Percentiles rank a stretch among this genome's conserved stretches.
Evolutionary conservation across 2,888 invertebrate genomes (phyloP).

Genomic region (Tortricodes alternella): DNA sequence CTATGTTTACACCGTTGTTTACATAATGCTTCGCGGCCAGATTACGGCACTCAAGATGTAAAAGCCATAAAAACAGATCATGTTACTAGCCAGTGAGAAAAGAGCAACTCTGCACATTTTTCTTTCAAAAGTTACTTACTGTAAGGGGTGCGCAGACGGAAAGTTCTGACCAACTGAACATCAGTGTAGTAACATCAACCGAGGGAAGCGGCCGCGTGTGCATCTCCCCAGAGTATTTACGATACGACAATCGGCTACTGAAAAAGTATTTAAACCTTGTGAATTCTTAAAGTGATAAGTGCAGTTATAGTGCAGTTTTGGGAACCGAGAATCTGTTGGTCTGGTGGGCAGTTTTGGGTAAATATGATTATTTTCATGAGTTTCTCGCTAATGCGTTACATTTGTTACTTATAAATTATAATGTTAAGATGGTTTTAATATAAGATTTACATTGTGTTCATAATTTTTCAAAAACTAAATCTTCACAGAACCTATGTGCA

Average conservation of each 20-base stretch:
- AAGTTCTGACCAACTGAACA: slow-evolving; percentile 23
- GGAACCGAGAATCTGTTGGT: slow-evolving; percentile 8
- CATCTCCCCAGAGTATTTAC: slow-evolving; percentile 32
- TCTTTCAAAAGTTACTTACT: slow-evolving; percentile 16
- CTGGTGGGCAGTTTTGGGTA: slow-evolving; percentile 3
- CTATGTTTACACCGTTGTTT: not conserved
- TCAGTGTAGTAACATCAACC: slow-evolving; percentile 55
- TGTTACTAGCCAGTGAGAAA: not conserved
- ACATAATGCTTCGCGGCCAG: too few species aligned
- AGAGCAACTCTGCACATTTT: not conserved
- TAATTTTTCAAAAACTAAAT: too few species aligned
- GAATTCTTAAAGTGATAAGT: slow-evolving; percentile 27
- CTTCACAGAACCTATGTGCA: too few species aligned
- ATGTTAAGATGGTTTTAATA: too few species aligned
- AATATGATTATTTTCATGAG: not conserved
- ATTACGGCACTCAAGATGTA: not conserved
- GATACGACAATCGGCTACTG: slow-evolving; percentile 29
- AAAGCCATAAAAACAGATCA: not conserved
- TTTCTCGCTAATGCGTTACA: not conserved
- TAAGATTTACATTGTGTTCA: too few species aligned
- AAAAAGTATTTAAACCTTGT: slow-evolving; percentile 33
- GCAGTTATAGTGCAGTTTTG: slow-evolving; percentile 20
- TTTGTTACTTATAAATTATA: too few species aligned
- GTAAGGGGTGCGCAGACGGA: slow-evolving; percentile 16
- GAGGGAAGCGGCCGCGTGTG: slow-evolving; percentile 47